phyloP scores from a whole-genome alignment of 1,140 invertebrate species.

The Whitmania pigra region DNA sequence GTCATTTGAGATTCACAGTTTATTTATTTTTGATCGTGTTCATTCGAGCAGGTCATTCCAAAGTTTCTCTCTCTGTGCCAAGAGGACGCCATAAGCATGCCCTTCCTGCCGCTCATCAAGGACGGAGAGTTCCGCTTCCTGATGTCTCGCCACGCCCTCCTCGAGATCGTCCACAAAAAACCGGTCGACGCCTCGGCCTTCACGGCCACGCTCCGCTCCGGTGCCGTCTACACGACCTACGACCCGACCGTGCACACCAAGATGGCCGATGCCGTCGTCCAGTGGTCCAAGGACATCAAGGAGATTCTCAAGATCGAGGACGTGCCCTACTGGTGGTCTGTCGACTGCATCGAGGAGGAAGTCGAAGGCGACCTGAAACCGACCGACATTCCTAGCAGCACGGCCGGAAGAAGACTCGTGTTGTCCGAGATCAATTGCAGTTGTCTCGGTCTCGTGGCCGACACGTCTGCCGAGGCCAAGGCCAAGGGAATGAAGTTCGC shows the following conservation, averaged over 20 bases:
- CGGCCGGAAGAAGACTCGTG: slow-evolving; percentile 20
- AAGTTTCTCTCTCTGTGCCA: slow-evolving; percentile 20
- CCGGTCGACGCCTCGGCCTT: slow-evolving; percentile 25
- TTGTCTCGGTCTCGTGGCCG: slow-evolving; percentile 24
- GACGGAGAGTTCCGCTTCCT: slow-evolving; percentile 26
- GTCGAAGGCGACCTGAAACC: slow-evolving; percentile 13
- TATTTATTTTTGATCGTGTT: neutral
- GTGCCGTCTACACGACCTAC: slow-evolving; percentile 24
- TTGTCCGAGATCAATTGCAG: slow-evolving; percentile 25
- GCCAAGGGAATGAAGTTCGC: slow-evolving; percentile 25
- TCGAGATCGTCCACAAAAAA: slow-evolving; percentile 25
- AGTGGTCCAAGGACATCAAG: slow-evolving; percentile 25
- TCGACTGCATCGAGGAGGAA: slow-evolving; percentile 25
- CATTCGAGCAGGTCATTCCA: slow-evolving; percentile 4
- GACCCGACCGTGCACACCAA: slow-evolving; percentile 20
- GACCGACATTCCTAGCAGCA: slow-evolving; percentile 22
- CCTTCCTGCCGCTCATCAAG: slow-evolving; percentile 25
- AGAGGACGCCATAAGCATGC: slow-evolving; percentile 26
- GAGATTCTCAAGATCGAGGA: slow-evolving; percentile 22
- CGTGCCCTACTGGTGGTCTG: slow-evolving; percentile 26
- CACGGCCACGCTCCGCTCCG: slow-evolving; percentile 24
- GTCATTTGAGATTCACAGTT: neutral
- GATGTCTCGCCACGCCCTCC: slow-evolving; percentile 18
- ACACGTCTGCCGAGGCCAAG: slow-evolving; percentile 26
- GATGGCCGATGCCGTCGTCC: slow-evolving; percentile 22